Percentiles rank a stretch among this genome's conserved stretches.
phyloP scores from a whole-genome alignment of 2,113 vertebrate species.

The Nesogale talazaci region DNA sequence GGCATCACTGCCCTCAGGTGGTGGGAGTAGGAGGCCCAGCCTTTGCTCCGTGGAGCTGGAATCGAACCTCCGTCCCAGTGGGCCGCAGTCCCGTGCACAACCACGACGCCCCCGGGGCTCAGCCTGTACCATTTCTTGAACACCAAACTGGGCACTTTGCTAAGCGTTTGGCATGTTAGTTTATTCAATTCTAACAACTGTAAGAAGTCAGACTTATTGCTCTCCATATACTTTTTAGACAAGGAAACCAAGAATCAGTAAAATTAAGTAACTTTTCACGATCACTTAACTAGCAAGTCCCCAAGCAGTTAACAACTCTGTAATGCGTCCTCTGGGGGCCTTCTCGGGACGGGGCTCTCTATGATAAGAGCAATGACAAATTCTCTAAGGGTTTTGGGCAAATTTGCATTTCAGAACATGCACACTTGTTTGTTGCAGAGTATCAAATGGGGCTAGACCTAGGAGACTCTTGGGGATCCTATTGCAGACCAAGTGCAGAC shows the following conservation, averaged over 20 bases:
- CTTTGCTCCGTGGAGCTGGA: too few relatives aligned
- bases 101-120: too few relatives aligned
- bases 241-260: conserved; percentile 39
- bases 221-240: conserved; percentile 27
- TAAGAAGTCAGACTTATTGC: conserved; percentile 7
- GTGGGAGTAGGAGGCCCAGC: too few relatives aligned
- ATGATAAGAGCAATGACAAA: conserved; percentile 27
- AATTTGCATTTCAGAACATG: conserved; percentile 40
- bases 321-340: neutral
- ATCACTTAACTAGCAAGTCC: conserved; percentile 28
- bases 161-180: neutral
- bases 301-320: neutral
- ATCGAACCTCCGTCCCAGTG: too few relatives aligned
- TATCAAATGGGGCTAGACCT: neutral
- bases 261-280: conserved; percentile 29
- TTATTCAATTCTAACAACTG: conserved; percentile 42
- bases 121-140: neutral
- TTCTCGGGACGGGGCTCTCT: neutral
- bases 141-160: neutral
- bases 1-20: too few relatives aligned
- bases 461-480: neutral
- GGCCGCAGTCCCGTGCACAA: too few relatives aligned
- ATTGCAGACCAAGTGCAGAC: neutral
- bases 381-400: neutral
- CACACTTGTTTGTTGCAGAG: neutral